Conservation (phyloP, 1,140 invertebrate genomes). For the Drosophila nannoptera region DNA sequence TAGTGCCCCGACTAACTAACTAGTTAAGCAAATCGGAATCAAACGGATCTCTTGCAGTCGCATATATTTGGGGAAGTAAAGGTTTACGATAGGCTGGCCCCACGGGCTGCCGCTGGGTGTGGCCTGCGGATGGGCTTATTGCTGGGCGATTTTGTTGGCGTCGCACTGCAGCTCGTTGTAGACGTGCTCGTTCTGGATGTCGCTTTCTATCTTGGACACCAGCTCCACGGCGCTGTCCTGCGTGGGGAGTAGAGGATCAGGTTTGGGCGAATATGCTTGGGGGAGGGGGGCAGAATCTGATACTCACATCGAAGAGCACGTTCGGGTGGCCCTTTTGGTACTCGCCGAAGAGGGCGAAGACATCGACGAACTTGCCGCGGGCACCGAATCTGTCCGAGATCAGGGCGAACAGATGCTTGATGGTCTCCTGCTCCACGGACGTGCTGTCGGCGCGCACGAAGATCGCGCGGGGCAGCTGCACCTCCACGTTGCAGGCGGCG, state of each 20-base stretch:
- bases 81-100: constrained; percentile 14
- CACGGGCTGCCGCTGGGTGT: neutral
- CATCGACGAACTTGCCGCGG: constrained; percentile 65
- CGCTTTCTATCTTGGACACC: constrained; percentile 55
- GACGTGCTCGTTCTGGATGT: constrained; percentile 55
- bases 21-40: too few relatives aligned
- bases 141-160: constrained; percentile 59
- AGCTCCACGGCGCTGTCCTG: constrained; percentile 65
- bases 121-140: constrained; percentile 20
- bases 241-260: neutral
- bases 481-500: constrained; percentile 65
- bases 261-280: too few relatives aligned
- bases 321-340: constrained; percentile 60
- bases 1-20: too few relatives aligned
- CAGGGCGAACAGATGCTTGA: constrained; percentile 69
- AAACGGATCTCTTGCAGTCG: neutral
- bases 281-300: too few relatives aligned
- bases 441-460: constrained; percentile 57
- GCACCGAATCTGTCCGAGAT: constrained; percentile 73
- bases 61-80: constrained; percentile 22
- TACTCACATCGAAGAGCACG: constrained; percentile 72
- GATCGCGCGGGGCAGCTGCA: constrained; percentile 60
- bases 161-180: constrained; percentile 63
- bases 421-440: constrained; percentile 63
- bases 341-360: constrained; percentile 68